Base-by-base conservation (phyloP, 1,140 invertebrate species). In the Cryptotermes secundus region DNA sequence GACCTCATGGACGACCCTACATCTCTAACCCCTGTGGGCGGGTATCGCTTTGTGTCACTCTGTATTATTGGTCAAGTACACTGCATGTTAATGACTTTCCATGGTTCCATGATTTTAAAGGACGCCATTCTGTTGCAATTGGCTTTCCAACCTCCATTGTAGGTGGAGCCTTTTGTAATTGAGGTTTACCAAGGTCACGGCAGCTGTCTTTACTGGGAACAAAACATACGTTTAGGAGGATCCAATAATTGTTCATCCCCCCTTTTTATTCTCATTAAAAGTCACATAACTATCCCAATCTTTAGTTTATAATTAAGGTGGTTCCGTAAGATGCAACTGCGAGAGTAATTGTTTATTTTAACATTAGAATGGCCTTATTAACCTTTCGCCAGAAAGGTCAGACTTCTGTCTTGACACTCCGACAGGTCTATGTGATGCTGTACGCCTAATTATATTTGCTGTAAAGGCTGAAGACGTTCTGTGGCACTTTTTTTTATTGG, bases 281-380 rank as follows among this genome's bases (percentile, higher is more conserved):
- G n/a, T 31, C 59, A 31, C 9, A 2, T 72, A 31, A 31, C 6
- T 72, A 72, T 72, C 59, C 26, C 31, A 26, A 72, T n/a, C 59
- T 26, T n/a, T 31, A 14, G 7, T 72, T 72, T 72, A n/a, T 31
- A n/a, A n/a, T n/a, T 4, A 72, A n/a, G 59, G n/a, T n/a, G 59
- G 59, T 26, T n/a, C 59, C 26, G 26, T 72, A 72, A 72, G 53
- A 22, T 22, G n/a, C 26, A 31, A 31, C 59, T 10, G 26, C 12
- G n/a, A 14, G 14, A 12, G 59, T 31, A n/a, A n/a, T 72, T 72
- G 16, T 72, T 72, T 72, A 72, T 59, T 59, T 22, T 72, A 72
- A 72, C n/a, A 72, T 72, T 72, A 49, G 59, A 72, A 72, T 31
- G 31, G 59, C 59, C 59, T 72, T 72, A 72, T 72, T 72, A 72